A percentile compares a stretch with the other conserved stretches of the same genome.
Evolutionary conservation across 2,888 invertebrate species (phyloP).

Genomic region (Spicauda simplicius): DNA sequence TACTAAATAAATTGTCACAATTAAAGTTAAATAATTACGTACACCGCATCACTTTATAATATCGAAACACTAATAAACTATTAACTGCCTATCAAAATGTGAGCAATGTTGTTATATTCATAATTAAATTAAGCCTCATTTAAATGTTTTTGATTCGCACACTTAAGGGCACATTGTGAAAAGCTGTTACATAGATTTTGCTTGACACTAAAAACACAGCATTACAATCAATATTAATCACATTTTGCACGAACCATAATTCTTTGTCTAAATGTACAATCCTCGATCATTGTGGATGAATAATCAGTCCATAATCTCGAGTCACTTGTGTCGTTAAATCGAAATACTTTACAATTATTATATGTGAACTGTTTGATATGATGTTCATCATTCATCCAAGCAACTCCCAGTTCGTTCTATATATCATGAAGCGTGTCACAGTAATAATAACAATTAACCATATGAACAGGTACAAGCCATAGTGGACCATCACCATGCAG

Average conservation of each 20-base stretch:
- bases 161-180: neutral
- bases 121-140: neutral
- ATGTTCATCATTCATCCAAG: neutral
- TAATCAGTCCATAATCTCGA: neutral
- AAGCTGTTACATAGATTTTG: neutral
- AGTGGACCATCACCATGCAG: constrained; percentile 95
- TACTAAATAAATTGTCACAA: neutral
- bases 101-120: too few species aligned
- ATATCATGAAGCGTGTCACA: neutral
- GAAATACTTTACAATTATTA: neutral
- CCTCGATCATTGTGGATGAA: neutral
- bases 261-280: neutral
- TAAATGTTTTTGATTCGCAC: neutral
- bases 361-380: neutral
- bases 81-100: too few species aligned
- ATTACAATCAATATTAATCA: neutral
- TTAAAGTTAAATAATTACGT: neutral
- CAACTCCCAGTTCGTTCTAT: too few species aligned
- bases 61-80: too few species aligned
- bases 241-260: constrained; percentile 1
- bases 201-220: neutral
- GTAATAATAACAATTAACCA: neutral
- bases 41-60: too few species aligned
- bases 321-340: neutral
- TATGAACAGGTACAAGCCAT: constrained; percentile 94